Evolutionary conservation across 1,140 invertebrate species (phyloP).

Genomic region (Zophobas morio): DNA sequence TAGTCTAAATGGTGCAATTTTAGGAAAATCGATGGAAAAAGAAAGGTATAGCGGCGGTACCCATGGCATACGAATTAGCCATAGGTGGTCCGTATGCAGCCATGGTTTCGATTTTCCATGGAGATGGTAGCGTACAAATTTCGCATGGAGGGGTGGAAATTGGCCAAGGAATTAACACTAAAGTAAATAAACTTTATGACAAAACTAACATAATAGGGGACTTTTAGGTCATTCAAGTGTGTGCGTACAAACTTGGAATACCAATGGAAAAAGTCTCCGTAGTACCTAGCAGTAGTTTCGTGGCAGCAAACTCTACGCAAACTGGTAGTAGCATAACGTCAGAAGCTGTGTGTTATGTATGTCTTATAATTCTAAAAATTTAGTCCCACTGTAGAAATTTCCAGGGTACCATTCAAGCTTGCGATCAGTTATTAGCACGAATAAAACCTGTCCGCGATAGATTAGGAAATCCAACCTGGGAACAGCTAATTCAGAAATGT

Average conservation of each 20-base stretch:
- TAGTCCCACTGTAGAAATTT: conserved; percentile 34
- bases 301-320: conserved; percentile 73
- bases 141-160: conserved; percentile 87
- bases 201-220: not conserved
- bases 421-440: conserved; percentile 75
- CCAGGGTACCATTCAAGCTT: conserved; percentile 78
- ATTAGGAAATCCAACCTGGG: conserved; percentile 72
- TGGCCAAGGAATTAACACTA: conserved; percentile 87
- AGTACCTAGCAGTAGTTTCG: conserved; percentile 77
- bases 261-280: conserved; percentile 78
- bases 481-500: conserved; percentile 80
- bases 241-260: conserved; percentile 79
- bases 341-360: conserved; percentile 73
- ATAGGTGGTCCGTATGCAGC: conserved; percentile 74
- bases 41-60: conserved; percentile 77
- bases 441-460: conserved; percentile 75
- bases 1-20: not conserved
- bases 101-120: conserved; percentile 80
- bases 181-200: conserved; percentile 54
- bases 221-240: conserved; percentile 80
- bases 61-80: conserved; percentile 77
- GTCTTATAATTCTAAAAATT: conserved; percentile 42
- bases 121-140: conserved; percentile 83
- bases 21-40: conserved; percentile 83
- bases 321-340: conserved; percentile 79